Conservation (phyloP, 1,140 invertebrate genomes). For the Bombyx mandarina region DNA sequence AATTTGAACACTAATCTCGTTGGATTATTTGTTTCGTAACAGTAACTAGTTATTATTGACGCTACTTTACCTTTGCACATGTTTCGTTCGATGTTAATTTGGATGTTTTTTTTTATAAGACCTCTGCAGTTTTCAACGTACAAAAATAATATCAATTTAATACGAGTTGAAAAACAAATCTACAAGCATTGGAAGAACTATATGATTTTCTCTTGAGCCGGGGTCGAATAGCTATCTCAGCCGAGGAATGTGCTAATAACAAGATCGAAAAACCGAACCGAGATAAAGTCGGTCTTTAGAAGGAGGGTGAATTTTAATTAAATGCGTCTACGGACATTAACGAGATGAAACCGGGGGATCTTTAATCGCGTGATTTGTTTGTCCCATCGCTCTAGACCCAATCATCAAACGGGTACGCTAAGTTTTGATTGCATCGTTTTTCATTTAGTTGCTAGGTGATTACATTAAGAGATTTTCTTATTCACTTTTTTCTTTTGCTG, state of each 20-base stretch:
- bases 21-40: not conserved
- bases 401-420: slow-evolving; percentile 12
- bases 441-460: not conserved
- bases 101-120: too few relatives aligned
- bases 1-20: not conserved
- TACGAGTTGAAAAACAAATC: not conserved
- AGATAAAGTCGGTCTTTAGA: slow-evolving; percentile 31
- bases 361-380: slow-evolving; percentile 56
- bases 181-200: not conserved
- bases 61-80: too few relatives aligned
- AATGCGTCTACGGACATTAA: slow-evolving; percentile 53
- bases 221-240: slow-evolving; percentile 16
- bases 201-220: not conserved
- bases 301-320: slow-evolving; percentile 61
- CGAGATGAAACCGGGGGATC: slow-evolving; percentile 51
- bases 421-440: slow-evolving; percentile 6
- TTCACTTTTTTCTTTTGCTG: too few relatives aligned
- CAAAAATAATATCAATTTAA: not conserved
- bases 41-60: too few relatives aligned
- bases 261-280: slow-evolving; percentile 37
- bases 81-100: too few relatives aligned
- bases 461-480: too few relatives aligned
- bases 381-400: slow-evolving; percentile 31
- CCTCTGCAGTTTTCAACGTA: too few relatives aligned
- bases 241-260: slow-evolving; percentile 56